Evolutionary conservation across 1,140 invertebrate genomes (phyloP).

Genomic region (Phymastichus coffea): DNA sequence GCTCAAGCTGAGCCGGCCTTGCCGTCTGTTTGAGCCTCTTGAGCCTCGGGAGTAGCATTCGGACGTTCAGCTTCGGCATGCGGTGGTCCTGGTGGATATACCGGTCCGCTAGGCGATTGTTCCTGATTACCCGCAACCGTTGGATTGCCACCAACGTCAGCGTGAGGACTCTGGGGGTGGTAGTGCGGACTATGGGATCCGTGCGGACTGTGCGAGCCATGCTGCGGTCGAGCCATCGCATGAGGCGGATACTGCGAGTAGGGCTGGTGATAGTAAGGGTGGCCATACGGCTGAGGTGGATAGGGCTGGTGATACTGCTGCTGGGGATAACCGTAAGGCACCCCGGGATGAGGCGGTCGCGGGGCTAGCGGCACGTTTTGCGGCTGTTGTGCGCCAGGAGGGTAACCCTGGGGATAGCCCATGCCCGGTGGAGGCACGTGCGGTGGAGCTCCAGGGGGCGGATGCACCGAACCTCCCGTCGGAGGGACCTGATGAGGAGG

Average conservation of each 20-base stretch:
- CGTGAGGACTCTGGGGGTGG: slow-evolving; percentile 51
- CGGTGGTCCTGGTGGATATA: slow-evolving; percentile 40
- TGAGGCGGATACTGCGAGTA: slow-evolving; percentile 62
- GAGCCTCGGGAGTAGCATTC: slow-evolving; percentile 40
- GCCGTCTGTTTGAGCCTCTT: slow-evolving; percentile 44
- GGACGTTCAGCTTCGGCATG: slow-evolving; percentile 46
- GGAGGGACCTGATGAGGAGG: slow-evolving; percentile 43
- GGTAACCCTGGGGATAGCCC: slow-evolving; percentile 51
- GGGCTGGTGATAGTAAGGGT: slow-evolving; percentile 64
- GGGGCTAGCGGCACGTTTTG: slow-evolving; percentile 58
- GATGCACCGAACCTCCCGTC: slow-evolving; percentile 27
- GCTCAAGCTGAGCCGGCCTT: slow-evolving; percentile 45
- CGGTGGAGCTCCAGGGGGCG: slow-evolving; percentile 41
- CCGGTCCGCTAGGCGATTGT: slow-evolving; percentile 38
- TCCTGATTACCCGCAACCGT: slow-evolving; percentile 27
- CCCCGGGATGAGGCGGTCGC: slow-evolving; percentile 62
- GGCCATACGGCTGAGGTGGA: slow-evolving; percentile 61
- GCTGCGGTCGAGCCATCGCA: slow-evolving; percentile 56
- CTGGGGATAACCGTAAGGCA: slow-evolving; percentile 63
- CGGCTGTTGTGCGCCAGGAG: slow-evolving; percentile 48
- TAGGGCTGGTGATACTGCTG: slow-evolving; percentile 65
- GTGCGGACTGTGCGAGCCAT: slow-evolving; percentile 47
- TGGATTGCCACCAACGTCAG: slow-evolving; percentile 36
- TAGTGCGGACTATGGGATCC: slow-evolving; percentile 47
- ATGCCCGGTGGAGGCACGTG: slow-evolving; percentile 44